Percentiles rank a stretch among this genome's conserved stretches.
These are phyloP conservation scores for Sylvietta virens DNA, from an alignment of 2,113 vertebrate genomes.

Conservation along the genomic window DNA sequence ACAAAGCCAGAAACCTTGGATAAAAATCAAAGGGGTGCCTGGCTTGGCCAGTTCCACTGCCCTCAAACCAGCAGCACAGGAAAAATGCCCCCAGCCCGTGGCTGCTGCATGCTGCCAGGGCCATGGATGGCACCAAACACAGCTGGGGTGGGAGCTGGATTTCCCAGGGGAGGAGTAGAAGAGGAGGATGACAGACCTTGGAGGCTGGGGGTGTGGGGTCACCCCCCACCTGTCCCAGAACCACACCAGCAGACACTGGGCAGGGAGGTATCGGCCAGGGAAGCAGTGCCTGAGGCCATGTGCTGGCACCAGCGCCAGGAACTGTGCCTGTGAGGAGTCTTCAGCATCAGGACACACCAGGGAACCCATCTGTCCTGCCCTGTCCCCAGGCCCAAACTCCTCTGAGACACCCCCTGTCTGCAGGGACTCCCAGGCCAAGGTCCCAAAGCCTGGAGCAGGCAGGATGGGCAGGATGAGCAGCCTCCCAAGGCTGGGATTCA, in stretches of 20 bases:
- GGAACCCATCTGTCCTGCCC: background rate
- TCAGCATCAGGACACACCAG: accelerated
- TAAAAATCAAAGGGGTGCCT: background rate
- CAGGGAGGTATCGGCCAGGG: background rate
- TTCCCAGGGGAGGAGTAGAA: background rate
- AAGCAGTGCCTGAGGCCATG: background rate
- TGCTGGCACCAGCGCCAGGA: background rate
- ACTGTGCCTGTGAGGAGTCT: background rate
- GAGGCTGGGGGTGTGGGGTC: background rate
- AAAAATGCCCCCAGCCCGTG: accelerated
- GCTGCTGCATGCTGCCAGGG: background rate
- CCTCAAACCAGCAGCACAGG: background rate
- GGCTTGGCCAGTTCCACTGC: background rate
- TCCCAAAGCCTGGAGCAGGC: accelerated
- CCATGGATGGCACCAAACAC: background rate
- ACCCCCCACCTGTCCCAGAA: no score
- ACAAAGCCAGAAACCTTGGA: background rate
- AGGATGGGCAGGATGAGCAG: background rate
- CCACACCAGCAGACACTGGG: accelerated
- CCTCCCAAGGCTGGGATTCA: background rate
- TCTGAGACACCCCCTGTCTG: accelerated
- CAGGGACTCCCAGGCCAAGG: background rate
- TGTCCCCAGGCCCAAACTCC: background rate
- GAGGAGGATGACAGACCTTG: accelerated
- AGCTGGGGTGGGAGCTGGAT: background rate